phyloP scores from a whole-genome alignment of 1,140 invertebrate species.

The Microplitis mediator region DNA sequence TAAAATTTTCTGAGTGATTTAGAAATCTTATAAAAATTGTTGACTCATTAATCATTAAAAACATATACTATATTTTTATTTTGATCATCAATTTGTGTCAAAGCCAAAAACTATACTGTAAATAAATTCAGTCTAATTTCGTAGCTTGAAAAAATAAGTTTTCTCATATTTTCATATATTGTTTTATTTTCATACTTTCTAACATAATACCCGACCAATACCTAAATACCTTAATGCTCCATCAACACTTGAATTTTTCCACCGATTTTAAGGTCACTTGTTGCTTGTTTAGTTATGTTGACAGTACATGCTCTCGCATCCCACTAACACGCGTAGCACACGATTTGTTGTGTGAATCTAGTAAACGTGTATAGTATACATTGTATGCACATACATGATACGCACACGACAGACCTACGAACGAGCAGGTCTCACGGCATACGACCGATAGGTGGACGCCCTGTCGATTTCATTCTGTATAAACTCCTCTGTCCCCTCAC shows the following conservation, averaged over 20 bases:
- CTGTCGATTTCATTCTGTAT: slow-evolving; percentile 53
- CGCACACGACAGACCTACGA: slow-evolving; percentile 20
- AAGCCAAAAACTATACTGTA: too few species aligned
- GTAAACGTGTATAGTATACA: background rate
- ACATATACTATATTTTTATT: too few species aligned
- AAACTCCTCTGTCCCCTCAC: slow-evolving; percentile 14
- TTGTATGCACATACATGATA: slow-evolving; percentile 14
- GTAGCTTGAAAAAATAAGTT: too few species aligned
- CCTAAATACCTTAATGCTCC: slow-evolving; percentile 45
- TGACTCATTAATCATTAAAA: too few species aligned
- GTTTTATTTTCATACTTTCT: too few species aligned
- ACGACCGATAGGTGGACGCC: slow-evolving; percentile 54
- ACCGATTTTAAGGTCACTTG: slow-evolving; percentile 59
- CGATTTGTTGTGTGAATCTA: slow-evolving; percentile 26
- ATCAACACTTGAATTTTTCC: slow-evolving; percentile 55
- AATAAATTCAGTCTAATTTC: too few species aligned
- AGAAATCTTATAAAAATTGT: too few species aligned
- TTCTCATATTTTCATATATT: too few species aligned
- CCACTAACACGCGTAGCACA: slow-evolving; percentile 27
- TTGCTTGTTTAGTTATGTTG: slow-evolving; percentile 59
- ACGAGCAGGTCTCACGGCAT: slow-evolving; percentile 36
- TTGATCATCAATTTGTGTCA: too few species aligned
- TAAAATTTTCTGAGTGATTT: too few species aligned
- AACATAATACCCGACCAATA: too few species aligned
- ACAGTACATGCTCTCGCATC: slow-evolving; percentile 30